Conservation (phyloP, 2,888 invertebrate genomes). For the Pollenia griseotomentosa region DNA sequence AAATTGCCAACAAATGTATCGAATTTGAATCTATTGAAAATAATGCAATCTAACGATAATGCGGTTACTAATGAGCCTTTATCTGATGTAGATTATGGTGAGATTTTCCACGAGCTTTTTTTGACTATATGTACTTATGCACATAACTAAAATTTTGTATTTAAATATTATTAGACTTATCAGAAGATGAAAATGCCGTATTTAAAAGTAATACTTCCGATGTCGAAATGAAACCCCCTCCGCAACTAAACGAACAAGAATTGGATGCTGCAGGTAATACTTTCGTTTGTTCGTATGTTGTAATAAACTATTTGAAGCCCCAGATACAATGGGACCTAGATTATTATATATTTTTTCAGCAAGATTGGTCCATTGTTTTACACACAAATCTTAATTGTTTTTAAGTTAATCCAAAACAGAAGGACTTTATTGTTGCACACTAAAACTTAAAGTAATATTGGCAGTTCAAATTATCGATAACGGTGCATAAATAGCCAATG, state of each 20-base stretch:
- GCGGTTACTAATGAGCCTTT: conserved; percentile 30
- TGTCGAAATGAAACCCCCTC: conserved; percentile 46
- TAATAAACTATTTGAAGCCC: too few species aligned
- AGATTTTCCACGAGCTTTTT: neutral
- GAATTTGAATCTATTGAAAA: conserved; percentile 40
- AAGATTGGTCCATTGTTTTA: too few species aligned
- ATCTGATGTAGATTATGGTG: conserved; percentile 50
- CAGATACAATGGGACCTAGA: too few species aligned
- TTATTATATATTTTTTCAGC: too few species aligned
- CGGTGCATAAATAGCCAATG: too few species aligned
- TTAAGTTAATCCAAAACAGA: too few species aligned
- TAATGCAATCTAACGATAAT: conserved; percentile 37
- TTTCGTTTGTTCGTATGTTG: too few species aligned
- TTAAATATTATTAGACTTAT: conserved; percentile 4
- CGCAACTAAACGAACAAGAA: conserved; percentile 42
- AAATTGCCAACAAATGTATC: conserved; percentile 42
- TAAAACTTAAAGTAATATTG: too few species aligned
- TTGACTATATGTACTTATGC: neutral
- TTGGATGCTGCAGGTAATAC: conserved; percentile 46
- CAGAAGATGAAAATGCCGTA: conserved; percentile 35
- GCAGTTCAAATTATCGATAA: too few species aligned
- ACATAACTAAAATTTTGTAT: too few species aligned
- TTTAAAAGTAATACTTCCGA: conserved; percentile 35
- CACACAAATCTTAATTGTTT: too few species aligned
- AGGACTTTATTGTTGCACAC: too few species aligned